These are phyloP conservation scores for Drosophila pectinifera DNA, from an alignment of 1,140 invertebrate species.

Conservation along the genomic window DNA sequence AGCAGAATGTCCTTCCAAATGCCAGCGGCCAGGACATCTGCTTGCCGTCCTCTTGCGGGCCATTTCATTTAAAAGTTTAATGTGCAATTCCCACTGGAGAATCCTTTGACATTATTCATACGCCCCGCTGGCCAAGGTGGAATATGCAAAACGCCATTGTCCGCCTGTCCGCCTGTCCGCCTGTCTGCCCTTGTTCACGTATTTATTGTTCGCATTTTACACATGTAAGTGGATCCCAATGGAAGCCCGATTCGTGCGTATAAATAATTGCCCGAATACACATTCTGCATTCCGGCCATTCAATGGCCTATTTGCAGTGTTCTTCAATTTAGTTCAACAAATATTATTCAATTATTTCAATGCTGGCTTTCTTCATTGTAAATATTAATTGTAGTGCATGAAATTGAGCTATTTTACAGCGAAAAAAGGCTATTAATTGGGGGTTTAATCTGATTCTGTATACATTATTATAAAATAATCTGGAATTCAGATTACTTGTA, in stretches of 20 bases:
- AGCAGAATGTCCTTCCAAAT: constrained; percentile 13
- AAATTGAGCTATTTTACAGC: neutral
- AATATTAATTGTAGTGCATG: constrained; percentile 4
- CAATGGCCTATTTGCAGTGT: constrained; percentile 1
- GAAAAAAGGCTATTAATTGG: neutral
- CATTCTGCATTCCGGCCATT: neutral
- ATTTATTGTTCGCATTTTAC: constrained; percentile 14
- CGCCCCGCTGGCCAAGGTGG: constrained; percentile 10
- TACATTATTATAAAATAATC: too few relatives aligned
- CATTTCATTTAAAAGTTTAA: constrained; percentile 31
- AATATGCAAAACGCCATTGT: constrained; percentile 19
- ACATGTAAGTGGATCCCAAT: constrained; percentile 9
- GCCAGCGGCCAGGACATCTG: constrained; percentile 21
- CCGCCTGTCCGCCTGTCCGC: neutral
- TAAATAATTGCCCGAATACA: constrained; percentile 17
- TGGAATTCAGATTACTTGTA: too few relatives aligned
- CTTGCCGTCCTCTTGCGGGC: constrained; percentile 11
- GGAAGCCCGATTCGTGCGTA: neutral
- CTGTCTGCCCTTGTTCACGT: constrained; percentile 5
- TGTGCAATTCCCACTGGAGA: constrained; percentile 1
- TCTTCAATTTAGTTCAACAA: constrained; percentile 9
- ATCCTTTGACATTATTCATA: constrained; percentile 29
- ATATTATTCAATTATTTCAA: constrained; percentile 8
- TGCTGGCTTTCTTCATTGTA: constrained; percentile 3
- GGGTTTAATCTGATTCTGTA: too few relatives aligned